A percentile compares a stretch with the other conserved stretches of the same genome.
These are phyloP conservation scores for Holothuria leucospilota DNA, from an alignment of 53 echinoderm and acorn worm genomes.

Conservation along the genomic window DNA sequence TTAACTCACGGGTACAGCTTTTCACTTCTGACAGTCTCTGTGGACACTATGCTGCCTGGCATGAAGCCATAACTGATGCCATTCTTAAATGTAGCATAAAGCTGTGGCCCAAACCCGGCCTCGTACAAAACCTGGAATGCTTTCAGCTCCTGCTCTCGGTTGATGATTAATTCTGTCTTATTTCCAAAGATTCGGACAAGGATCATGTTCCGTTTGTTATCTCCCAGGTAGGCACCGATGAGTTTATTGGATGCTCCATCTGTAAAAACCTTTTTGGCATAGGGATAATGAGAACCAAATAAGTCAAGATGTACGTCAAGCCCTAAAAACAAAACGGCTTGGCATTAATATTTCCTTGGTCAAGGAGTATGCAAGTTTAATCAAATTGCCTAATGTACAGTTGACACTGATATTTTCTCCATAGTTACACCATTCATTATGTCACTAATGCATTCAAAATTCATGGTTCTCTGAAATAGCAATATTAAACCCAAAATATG, in stretches of 20 bases:
- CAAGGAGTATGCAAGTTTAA: too few relatives aligned
- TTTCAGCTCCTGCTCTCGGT: constrained; percentile 74
- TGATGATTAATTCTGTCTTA: constrained; percentile 85
- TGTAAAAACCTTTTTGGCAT: constrained; percentile 71
- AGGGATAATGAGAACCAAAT: background rate
- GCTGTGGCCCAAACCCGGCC: constrained; percentile 83
- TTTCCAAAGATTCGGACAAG: constrained; percentile 87
- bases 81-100: constrained; percentile 87
- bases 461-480: too few relatives aligned
- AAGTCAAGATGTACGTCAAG: too few relatives aligned
- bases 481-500: too few relatives aligned
- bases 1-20: constrained; percentile 67
- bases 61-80: constrained; percentile 90
- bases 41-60: constrained; percentile 71
- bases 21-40: constrained; percentile 73
- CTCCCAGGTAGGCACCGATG: constrained; percentile 74
- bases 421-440: too few relatives aligned
- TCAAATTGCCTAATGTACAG: too few relatives aligned
- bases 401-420: too few relatives aligned
- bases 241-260: constrained; percentile 94
- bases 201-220: constrained; percentile 75
- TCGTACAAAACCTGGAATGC: constrained; percentile 74
- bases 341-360: too few relatives aligned
- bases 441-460: too few relatives aligned
- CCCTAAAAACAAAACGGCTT: too few relatives aligned